A percentile compares a stretch with the other conserved stretches of the same genome.
These are phyloP conservation scores for Ophion costatus DNA, from an alignment of 2,888 invertebrate genomes.

Conservation along the genomic window DNA sequence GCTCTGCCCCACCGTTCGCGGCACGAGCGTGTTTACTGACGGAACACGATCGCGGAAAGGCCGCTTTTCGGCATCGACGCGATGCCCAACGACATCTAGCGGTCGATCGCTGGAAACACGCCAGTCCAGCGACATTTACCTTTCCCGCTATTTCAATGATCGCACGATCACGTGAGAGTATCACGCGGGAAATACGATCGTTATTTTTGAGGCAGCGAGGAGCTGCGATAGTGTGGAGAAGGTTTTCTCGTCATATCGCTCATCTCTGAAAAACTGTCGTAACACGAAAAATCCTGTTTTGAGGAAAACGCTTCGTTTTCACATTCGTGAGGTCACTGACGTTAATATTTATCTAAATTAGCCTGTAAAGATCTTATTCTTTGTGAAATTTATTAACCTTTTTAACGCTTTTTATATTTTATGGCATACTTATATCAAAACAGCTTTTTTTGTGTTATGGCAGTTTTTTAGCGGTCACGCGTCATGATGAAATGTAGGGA, in stretches of 20 bases:
- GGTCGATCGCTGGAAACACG: not conserved
- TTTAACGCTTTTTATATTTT: no score
- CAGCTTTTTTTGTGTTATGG: no score
- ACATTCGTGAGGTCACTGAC: no score
- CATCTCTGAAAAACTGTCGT: no score
- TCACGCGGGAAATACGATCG: not conserved
- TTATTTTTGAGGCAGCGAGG: not conserved
- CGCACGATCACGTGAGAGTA: constrained; percentile 29
- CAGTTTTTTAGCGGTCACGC: no score
- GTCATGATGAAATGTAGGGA: no score
- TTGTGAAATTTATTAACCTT: no score
- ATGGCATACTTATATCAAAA: no score
- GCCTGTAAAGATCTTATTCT: no score
- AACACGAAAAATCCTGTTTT: no score
- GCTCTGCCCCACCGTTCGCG: constrained; percentile 20
- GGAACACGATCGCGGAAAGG: constrained; percentile 59
- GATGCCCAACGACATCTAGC: constrained; percentile 40
- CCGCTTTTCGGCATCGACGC: constrained; percentile 65
- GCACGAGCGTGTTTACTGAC: constrained; percentile 49
- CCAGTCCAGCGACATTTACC: constrained; percentile 14
- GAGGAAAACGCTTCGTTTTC: no score
- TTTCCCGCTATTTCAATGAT: constrained; percentile 53
- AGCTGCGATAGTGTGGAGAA: not conserved
- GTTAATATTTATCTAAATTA: no score
- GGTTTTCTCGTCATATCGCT: not conserved